These are phyloP conservation scores for Aphaenogaster ashmeadi DNA, from an alignment of 1,140 invertebrate species.

Conservation along the genomic window DNA sequence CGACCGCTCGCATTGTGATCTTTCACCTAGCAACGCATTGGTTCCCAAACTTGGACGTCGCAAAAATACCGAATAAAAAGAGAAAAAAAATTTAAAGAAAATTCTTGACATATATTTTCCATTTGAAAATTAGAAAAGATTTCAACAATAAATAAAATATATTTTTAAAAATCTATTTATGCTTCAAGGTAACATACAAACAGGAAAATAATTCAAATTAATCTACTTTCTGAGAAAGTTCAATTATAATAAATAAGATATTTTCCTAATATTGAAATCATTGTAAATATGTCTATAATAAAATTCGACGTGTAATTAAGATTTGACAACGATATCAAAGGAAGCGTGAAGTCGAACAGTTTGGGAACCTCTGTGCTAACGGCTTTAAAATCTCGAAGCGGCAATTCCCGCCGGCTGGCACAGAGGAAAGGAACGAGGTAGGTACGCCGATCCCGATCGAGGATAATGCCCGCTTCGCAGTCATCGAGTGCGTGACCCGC, in stretches of 20 bases:
- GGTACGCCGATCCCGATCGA: slow-evolving; percentile 33
- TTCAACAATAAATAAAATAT: background rate
- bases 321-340: background rate
- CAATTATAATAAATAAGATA: background rate
- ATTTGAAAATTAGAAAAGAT: background rate
- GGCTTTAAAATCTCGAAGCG: slow-evolving; percentile 53
- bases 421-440: slow-evolving; percentile 50
- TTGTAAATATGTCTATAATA: background rate
- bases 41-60: slow-evolving; percentile 43
- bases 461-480: slow-evolving; percentile 52
- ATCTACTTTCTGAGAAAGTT: background rate
- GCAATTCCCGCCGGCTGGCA: slow-evolving; percentile 39
- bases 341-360: background rate
- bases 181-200: background rate
- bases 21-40: slow-evolving; percentile 74
- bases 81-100: background rate
- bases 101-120: background rate
- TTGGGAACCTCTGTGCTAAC: slow-evolving; percentile 62
- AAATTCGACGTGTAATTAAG: background rate
- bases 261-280: background rate
- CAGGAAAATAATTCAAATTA: background rate
- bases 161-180: background rate
- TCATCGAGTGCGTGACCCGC: slow-evolving; percentile 58
- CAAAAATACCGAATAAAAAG: background rate
- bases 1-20: slow-evolving; percentile 66